phyloP scores from a whole-genome alignment of 2,113 vertebrate genomes.

The Halcyon malimbica region DNA sequence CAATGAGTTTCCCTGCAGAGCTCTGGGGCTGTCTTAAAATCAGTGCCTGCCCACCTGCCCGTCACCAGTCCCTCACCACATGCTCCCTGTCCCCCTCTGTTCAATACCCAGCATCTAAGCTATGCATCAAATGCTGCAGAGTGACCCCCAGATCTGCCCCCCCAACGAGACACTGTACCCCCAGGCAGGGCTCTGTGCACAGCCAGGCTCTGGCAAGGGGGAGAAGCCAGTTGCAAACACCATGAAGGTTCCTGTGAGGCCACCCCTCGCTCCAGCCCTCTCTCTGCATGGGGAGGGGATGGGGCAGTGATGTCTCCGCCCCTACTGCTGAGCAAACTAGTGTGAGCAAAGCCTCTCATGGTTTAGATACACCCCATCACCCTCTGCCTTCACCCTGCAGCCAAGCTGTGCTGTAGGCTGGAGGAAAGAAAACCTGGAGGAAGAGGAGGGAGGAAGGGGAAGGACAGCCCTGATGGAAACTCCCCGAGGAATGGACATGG shows the following conservation, averaged over 20 bases:
- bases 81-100: neutral
- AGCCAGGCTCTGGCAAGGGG: fast-evolving
- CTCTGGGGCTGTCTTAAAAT: neutral
- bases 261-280: neutral
- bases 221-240: neutral
- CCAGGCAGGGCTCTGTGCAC: neutral
- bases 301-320: neutral
- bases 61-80: neutral
- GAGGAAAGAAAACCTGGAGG: neutral
- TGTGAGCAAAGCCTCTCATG: neutral
- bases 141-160: neutral
- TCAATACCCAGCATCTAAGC: neutral
- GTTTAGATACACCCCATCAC: neutral
- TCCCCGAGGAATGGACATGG: neutral
- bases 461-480: neutral
- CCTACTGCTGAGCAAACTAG: neutral
- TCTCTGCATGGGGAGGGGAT: neutral
- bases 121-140: fast-evolving
- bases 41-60: neutral
- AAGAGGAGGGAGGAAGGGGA: neutral
- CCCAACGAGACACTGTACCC: fast-evolving
- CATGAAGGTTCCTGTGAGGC: neutral
- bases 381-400: neutral
- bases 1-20: neutral
- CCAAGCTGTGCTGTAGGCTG: neutral